phyloP scores from a whole-genome alignment of 2,888 invertebrate genomes.

The Zaprionus lineosus region DNA sequence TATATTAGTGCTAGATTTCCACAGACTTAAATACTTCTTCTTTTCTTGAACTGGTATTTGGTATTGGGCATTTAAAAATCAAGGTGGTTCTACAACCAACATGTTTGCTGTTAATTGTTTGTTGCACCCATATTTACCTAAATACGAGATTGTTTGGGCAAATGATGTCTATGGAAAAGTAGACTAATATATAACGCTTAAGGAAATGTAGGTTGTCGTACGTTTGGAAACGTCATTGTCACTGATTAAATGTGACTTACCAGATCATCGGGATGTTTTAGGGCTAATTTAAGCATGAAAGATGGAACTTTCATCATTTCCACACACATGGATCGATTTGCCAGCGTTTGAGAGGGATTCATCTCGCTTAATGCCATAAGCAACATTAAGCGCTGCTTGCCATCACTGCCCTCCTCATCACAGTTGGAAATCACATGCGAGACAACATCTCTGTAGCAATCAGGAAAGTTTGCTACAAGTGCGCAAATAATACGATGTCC shows the following conservation, averaged over 20 bases:
- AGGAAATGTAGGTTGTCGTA: too few species aligned
- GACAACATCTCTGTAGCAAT: slow-evolving; percentile 95
- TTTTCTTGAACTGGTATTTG: too few species aligned
- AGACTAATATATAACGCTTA: too few species aligned
- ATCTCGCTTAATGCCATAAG: slow-evolving; percentile 92
- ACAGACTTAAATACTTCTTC: too few species aligned
- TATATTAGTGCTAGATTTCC: too few species aligned
- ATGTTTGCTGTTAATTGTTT: too few species aligned
- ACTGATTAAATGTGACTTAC: slow-evolving; percentile 77
- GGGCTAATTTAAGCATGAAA: slow-evolving; percentile 91
- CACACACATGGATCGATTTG: slow-evolving; percentile 93
- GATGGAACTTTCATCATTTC: slow-evolving; percentile 95
- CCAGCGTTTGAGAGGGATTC: slow-evolving; percentile 93
- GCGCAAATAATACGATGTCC: slow-evolving; percentile 95
- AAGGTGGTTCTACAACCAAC: too few species aligned
- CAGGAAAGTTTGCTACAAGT: slow-evolving; percentile 96
- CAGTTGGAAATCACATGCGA: slow-evolving; percentile 92
- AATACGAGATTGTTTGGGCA: too few species aligned
- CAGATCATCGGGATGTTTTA: slow-evolving; percentile 87
- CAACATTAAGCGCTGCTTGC: slow-evolving; percentile 89
- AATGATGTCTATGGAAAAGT: too few species aligned
- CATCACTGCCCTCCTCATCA: slow-evolving; percentile 93
- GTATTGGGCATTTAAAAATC: too few species aligned
- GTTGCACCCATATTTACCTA: too few species aligned
- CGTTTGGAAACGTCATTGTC: too few species aligned